Percentiles rank a stretch among this genome's conserved stretches.
phyloP scores from a whole-genome alignment of 2,113 vertebrate genomes.

The Reinhardtius hippoglossoides region DNA sequence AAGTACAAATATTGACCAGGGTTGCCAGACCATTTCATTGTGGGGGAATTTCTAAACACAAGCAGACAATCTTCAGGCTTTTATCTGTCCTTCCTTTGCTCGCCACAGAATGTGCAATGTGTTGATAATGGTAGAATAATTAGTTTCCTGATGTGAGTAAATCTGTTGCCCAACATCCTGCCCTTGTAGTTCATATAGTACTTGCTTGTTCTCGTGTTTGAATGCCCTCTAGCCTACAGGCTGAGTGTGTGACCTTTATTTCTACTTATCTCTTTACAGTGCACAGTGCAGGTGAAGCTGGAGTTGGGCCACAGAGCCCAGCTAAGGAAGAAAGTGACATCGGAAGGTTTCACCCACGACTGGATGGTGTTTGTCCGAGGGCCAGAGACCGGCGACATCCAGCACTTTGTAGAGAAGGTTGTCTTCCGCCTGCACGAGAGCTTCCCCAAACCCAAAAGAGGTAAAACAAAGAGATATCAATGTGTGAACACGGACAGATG shows the following conservation, averaged over 20 bases:
- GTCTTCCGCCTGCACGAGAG: constrained; percentile 98
- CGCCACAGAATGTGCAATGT: neutral
- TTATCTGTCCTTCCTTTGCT: constrained; percentile 14
- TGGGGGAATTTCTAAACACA: neutral
- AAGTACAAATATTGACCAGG: neutral
- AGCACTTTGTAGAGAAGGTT: constrained; percentile 98
- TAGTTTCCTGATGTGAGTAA: constrained; percentile 2
- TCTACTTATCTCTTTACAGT: constrained; percentile 78
- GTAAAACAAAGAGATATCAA: constrained; percentile 68
- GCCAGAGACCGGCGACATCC: constrained; percentile 95
- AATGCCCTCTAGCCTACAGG: neutral
- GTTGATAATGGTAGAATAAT: neutral
- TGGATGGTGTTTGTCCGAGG: constrained; percentile 99
- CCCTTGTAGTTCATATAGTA: neutral
- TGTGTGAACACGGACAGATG: too few species aligned
- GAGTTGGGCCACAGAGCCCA: constrained; percentile 98
- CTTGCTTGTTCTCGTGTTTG: neutral
- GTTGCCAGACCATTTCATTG: neutral
- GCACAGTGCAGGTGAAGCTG: constrained; percentile 98
- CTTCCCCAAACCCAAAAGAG: constrained; percentile 98
- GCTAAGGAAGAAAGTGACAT: constrained; percentile 95
- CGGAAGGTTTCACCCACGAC: constrained; percentile 98
- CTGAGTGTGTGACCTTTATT: neutral
- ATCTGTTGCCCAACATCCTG: neutral
- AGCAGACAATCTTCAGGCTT: neutral